A percentile compares a stretch with the other conserved stretches of the same genome.
Evolutionary conservation across 2,888 invertebrate genomes (phyloP).

Genomic region (Agelastica alni): DNA sequence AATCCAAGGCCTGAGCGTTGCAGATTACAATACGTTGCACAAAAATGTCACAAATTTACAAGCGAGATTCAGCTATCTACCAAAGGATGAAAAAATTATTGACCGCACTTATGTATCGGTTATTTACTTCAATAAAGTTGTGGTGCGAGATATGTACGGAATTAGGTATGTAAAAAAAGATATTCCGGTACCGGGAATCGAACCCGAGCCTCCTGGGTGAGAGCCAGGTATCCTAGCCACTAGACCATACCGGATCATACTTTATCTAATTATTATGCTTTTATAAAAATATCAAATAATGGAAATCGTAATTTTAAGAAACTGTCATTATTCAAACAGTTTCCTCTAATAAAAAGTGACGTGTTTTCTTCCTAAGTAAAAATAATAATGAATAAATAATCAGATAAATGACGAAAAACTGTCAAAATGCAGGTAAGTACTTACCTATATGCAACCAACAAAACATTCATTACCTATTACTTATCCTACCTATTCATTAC

Average conservation of each 20-base stretch:
- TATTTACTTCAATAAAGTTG: constrained; percentile 49
- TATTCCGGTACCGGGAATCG: constrained; percentile 72
- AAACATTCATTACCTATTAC: too few relatives aligned
- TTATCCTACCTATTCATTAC: too few relatives aligned
- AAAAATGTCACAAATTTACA: constrained; percentile 43
- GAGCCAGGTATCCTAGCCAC: constrained; percentile 75
- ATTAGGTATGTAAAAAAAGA: constrained; percentile 48
- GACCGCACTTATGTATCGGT: constrained; percentile 37
- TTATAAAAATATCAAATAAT: too few relatives aligned
- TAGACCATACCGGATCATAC: constrained; percentile 59
- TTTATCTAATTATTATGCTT: too few relatives aligned
- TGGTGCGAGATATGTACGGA: constrained; percentile 52
- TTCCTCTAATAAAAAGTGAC: too few relatives aligned
- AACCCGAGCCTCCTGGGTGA: constrained; percentile 76
- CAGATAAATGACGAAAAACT: too few relatives aligned
- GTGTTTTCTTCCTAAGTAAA: too few relatives aligned
- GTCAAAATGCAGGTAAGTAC: too few relatives aligned
- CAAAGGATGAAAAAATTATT: constrained; percentile 43
- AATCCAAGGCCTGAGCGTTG: constrained; percentile 53
- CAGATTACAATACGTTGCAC: constrained; percentile 48
- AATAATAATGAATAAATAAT: too few relatives aligned
- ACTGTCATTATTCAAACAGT: too few relatives aligned
- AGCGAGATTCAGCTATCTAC: constrained; percentile 49
- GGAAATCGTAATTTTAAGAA: too few relatives aligned
- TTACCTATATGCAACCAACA: too few relatives aligned